Conservation (phyloP, 1,140 invertebrate species). For the Nomia melanderi region DNA sequence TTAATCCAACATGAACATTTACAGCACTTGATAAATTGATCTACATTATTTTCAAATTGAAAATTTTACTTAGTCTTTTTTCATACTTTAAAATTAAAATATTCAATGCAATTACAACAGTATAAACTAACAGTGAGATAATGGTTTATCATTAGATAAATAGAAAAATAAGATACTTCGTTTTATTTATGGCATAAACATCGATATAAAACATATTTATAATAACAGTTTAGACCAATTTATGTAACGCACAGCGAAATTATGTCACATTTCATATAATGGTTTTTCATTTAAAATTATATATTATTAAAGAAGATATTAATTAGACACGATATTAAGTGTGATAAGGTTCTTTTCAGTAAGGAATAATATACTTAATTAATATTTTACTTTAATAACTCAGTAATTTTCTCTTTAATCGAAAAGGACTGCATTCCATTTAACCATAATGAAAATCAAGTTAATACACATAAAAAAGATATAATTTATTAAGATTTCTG, state of each 20-base stretch:
- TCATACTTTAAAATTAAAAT: background rate
- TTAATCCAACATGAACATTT: background rate
- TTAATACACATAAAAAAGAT: background rate
- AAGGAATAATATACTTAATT: background rate
- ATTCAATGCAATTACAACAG: background rate
- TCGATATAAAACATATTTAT: constrained; percentile 9
- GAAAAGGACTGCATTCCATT: constrained; percentile 24
- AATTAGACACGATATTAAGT: background rate
- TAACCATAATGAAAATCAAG: background rate
- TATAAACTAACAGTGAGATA: background rate
- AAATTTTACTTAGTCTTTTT: background rate
- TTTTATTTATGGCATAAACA: background rate
- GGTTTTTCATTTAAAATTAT: constrained; percentile 1
- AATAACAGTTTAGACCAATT: constrained; percentile 1
- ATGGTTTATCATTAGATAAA: background rate
- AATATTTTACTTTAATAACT: background rate
- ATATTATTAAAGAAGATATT: background rate
- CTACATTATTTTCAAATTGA: background rate
- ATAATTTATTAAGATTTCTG: constrained; percentile 1
- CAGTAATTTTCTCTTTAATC: background rate
- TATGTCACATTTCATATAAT: constrained; percentile 22
- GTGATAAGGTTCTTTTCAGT: background rate
- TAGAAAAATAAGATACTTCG: background rate
- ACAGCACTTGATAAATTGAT: constrained; percentile 22
- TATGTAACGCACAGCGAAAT: constrained; percentile 52